Conservation (phyloP, 2,113 vertebrate genomes). For the Apeltes quadracus region DNA sequence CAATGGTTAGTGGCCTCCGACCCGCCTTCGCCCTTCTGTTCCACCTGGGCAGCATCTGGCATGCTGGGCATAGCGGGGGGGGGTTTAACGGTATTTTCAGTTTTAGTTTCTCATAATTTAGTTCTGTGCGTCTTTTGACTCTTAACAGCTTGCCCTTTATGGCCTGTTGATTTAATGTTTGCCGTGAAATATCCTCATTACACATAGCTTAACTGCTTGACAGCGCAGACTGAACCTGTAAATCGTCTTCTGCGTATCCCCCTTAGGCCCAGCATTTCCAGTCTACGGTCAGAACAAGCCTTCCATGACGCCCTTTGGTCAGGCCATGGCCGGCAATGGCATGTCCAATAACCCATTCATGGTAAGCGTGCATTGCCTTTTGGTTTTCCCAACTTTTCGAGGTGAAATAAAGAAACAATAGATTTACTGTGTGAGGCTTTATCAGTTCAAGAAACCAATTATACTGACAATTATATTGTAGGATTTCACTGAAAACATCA, state of each 20-base stretch:
- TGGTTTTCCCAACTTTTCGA: neutral
- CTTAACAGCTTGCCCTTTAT: slow-evolving; percentile 18
- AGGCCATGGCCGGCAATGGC: slow-evolving; percentile 86
- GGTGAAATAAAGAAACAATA: neutral
- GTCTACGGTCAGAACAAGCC: slow-evolving; percentile 92
- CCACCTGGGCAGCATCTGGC: slow-evolving; percentile 18
- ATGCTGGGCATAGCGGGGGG: slow-evolving; percentile 7
- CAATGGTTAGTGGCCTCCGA: slow-evolving; percentile 86
- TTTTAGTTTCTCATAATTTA: slow-evolving; percentile 1
- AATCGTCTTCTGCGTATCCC: slow-evolving; percentile 9
- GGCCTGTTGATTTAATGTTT: slow-evolving; percentile 1
- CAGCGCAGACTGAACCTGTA: neutral
- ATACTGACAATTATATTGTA: neutral
- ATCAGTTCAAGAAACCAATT: neutral
- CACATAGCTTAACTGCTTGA: neutral
- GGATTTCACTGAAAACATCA: neutral
- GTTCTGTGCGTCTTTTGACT: neutral
- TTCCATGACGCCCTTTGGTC: slow-evolving; percentile 90
- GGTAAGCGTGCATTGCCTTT: slow-evolving; percentile 78
- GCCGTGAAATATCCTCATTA: slow-evolving; percentile 12
- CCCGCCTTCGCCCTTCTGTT: slow-evolving; percentile 29
- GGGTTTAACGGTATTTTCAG: neutral
- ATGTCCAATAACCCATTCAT: slow-evolving; percentile 97
- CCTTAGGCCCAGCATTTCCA: slow-evolving; percentile 90
- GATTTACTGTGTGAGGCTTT: neutral